Conservation (phyloP, 2,888 invertebrate species). For the Pollenia amentaria region DNA sequence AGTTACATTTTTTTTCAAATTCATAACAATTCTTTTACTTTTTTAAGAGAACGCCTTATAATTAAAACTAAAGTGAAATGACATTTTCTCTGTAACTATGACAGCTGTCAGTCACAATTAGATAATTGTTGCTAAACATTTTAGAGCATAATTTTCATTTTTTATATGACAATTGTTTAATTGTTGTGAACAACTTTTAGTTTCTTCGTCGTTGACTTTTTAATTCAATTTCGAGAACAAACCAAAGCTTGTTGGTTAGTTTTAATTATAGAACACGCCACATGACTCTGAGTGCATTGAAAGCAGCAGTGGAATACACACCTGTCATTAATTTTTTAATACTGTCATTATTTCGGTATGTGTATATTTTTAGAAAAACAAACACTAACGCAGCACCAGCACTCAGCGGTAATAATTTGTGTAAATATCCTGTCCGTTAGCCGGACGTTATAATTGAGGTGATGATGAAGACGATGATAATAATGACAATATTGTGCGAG, state of each 20-base stretch:
- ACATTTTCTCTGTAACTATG: conserved; percentile 59
- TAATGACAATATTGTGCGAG: background rate
- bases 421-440: conserved; percentile 49
- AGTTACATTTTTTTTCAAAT: background rate
- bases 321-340: conserved; percentile 47
- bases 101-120: conserved; percentile 71
- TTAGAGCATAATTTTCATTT: conserved; percentile 40
- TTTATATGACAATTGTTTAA: conserved; percentile 51
- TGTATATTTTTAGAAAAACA: conserved; percentile 4
- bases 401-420: conserved; percentile 36
- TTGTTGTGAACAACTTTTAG: conserved; percentile 12
- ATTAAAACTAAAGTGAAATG: conserved; percentile 60
- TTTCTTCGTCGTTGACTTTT: background rate
- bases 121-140: conserved; percentile 66
- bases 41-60: conserved; percentile 59
- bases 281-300: background rate
- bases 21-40: conserved; percentile 17
- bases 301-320: conserved; percentile 14
- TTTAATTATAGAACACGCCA: conserved; percentile 15
- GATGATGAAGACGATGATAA: background rate
- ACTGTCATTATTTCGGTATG: conserved; percentile 29
- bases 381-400: background rate
- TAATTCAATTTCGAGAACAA: background rate
- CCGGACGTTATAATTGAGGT: conserved; percentile 57
- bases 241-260: conserved; percentile 6